Evolutionary conservation across 2,888 invertebrate species (phyloP).

Genomic region (Ochropleura leucogaster): DNA sequence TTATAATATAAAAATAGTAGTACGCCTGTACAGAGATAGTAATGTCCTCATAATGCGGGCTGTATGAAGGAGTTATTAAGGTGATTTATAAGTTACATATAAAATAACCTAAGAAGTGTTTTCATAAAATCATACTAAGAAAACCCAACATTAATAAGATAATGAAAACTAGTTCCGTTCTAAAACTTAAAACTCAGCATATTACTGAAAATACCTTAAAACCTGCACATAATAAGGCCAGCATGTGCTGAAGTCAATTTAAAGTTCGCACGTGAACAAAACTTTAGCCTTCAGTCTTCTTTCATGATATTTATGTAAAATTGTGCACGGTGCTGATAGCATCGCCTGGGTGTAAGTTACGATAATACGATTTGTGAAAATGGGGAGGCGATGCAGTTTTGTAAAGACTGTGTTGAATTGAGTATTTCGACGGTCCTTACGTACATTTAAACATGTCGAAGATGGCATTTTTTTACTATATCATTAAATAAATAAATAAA

Average conservation of each 20-base stretch:
- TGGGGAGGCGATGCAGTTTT: neutral
- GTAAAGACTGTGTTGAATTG: too few relatives aligned
- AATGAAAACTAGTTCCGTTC: constrained; percentile 10
- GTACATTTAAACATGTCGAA: too few relatives aligned
- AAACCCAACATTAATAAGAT: neutral
- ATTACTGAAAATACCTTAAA: constrained; percentile 18
- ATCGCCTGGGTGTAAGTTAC: constrained; percentile 15
- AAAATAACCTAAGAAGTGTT: neutral
- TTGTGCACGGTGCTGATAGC: constrained; percentile 11
- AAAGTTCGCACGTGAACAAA: constrained; percentile 51
- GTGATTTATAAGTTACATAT: too few relatives aligned
- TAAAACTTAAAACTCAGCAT: constrained; percentile 10
- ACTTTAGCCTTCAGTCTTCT: constrained; percentile 36
- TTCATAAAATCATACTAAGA: neutral
- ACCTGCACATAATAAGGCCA: constrained; percentile 44
- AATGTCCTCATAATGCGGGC: too few relatives aligned
- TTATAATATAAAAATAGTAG: too few relatives aligned
- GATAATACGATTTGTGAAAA: neutral
- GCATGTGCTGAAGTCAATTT: constrained; percentile 53
- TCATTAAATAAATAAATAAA: too few relatives aligned
- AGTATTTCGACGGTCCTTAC: too few relatives aligned
- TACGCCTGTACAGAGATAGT: too few relatives aligned
- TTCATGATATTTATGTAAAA: constrained; percentile 39
- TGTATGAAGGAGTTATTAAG: too few relatives aligned
- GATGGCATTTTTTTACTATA: too few relatives aligned